Evolutionary conservation across 2,888 invertebrate genomes (phyloP), one percentile per base, ranked within the genome.

Genomic region (Sussaba pulchella): DNA sequence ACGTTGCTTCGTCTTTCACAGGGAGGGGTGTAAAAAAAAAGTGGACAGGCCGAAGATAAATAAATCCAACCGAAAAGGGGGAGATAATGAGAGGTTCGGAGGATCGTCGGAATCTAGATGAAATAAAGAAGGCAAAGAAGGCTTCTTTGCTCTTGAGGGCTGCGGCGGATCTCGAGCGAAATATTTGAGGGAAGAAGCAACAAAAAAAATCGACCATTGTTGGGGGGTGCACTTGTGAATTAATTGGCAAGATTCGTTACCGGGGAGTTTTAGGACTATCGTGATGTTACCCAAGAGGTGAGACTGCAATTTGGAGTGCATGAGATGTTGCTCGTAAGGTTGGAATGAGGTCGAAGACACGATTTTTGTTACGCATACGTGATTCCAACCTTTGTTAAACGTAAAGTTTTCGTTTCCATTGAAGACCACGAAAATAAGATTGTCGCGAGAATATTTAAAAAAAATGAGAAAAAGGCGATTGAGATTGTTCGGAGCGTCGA

Each of bases 1-100:
- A 70, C 57, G 69, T 81, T 74, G 72, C 66, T 70, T 54, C 69
- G 71, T 64, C 41, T 81, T 82, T 75, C 81, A 57, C 77, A 72
- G 59, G 82, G 59, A 76, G 61, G 45, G 45, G 76, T 71, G 81
- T 69, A 73, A 61, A 86, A 75, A 83, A 82, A 75, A 83, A 82
- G 63, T 45, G 52, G 26, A 75, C 66, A 47, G 64, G 52, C 67
- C 43, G 57, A 59, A 64, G 52, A 75, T 41, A 31, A 59, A 57
- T 50, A 64, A 36, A 36, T 57, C 17, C 39, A 19, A 66, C 19
- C 59, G 57, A 52, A 79, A 75, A 45, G 67, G 26, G 77, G 47
- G 59, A 74, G 74, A 82, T 72, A 64, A 71, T 74, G 78, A 75
- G 70, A 78, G 72, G 78, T 50, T 73, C 71, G 69, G 39, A 52